Evolutionary conservation across 2,888 invertebrate species (phyloP).

Genomic region (Kuschelorhynchus macadamiae): DNA sequence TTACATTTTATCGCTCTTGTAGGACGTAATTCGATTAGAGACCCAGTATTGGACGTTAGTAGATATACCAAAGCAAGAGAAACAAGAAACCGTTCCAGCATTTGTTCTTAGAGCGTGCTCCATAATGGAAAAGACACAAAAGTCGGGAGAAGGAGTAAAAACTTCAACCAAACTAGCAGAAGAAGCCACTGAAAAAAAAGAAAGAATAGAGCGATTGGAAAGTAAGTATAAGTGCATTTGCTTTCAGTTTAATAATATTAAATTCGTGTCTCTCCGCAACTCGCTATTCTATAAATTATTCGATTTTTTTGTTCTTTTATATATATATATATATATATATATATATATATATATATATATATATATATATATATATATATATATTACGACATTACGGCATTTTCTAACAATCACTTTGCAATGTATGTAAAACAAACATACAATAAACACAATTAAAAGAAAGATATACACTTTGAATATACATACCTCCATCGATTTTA

Average conservation of each 20-base stretch:
- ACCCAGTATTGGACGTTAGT: conserved; percentile 95
- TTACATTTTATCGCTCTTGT: conserved; percentile 55
- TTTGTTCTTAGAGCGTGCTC: conserved; percentile 92
- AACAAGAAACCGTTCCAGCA: conserved; percentile 92
- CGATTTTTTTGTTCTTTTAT: no score
- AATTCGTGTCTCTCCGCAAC: neutral
- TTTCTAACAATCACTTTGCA: no score
- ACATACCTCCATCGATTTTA: no score
- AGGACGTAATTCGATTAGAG: conserved; percentile 93
- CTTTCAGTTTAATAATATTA: neutral
- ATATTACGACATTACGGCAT: no score
- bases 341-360: no score
- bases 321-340: no score
- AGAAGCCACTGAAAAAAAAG: conserved; percentile 87
- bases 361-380: no score
- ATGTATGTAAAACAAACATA: no score
- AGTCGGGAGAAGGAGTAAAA: conserved; percentile 90
- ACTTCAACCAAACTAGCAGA: conserved; percentile 88
- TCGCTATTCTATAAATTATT: no score
- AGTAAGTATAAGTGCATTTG: conserved; percentile 77
- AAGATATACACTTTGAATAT: no score
- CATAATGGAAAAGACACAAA: conserved; percentile 93
- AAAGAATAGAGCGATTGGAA: conserved; percentile 88
- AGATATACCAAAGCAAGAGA: conserved; percentile 94
- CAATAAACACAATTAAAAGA: no score